phyloP scores from a whole-genome alignment of 2,797 vertebrate genomes.

The Onychomys torridus region DNA sequence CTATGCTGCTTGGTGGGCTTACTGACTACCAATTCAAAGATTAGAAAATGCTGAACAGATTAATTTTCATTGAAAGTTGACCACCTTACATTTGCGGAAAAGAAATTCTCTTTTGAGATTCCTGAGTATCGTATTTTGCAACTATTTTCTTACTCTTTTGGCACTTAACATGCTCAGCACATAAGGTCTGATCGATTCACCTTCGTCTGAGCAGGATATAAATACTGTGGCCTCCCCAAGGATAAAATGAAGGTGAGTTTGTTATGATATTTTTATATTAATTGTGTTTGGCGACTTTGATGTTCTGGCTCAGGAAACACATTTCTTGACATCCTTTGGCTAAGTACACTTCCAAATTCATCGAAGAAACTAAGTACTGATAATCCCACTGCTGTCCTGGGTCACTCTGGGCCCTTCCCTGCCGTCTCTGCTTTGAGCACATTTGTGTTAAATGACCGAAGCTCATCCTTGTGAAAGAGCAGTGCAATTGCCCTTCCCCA shows the following conservation, averaged over 20 bases:
- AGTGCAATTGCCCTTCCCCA: no score
- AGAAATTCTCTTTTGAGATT: neutral
- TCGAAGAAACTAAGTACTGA: constrained; percentile 38
- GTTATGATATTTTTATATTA: constrained; percentile 65
- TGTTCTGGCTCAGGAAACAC: neutral
- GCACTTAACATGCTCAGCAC: constrained; percentile 41
- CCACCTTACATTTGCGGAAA: constrained; percentile 45
- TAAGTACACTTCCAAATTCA: neutral
- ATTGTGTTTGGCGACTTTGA: constrained; percentile 52
- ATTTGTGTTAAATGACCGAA: neutral
- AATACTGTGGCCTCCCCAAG: neutral
- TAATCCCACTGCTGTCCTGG: neutral
- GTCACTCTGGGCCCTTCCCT: neutral
- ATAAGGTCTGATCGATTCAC: constrained; percentile 64
- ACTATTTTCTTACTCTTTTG: neutral
- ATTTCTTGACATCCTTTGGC: constrained; percentile 2
- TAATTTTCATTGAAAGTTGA: constrained; percentile 66
- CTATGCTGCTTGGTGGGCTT: neutral
- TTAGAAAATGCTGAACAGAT: constrained; percentile 46
- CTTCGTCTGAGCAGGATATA: constrained; percentile 55
- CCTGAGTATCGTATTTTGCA: neutral
- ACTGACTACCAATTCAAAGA: constrained; percentile 15
- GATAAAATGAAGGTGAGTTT: neutral
- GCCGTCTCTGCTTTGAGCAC: neutral
- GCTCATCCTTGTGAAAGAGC: neutral